Evolutionary conservation across 2,113 vertebrate species (phyloP), one percentile per base, ranked within the genome.

Genomic region (Columba livia): DNA sequence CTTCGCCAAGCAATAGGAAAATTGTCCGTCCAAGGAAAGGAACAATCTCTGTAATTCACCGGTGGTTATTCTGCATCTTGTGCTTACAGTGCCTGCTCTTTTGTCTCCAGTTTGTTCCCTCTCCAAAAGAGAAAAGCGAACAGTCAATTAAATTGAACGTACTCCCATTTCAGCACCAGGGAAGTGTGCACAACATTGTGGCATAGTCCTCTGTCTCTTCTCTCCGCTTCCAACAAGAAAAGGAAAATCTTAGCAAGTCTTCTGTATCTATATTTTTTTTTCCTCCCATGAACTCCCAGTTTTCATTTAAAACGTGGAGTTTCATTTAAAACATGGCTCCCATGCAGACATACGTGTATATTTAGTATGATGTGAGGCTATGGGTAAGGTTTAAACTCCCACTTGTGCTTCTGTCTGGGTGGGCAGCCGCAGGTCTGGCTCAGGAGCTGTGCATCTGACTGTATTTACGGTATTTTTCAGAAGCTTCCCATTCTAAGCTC

Each of bases 401-500:
- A 2, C 24, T 15, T 0, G 6, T 24, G 48, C 53, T 12, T 14
- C 1, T 13, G 23, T 14, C 2, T 9, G 58, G 62, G 62, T 5
- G 21, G 79, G 88, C 74, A 32, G 42, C 62, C 5, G 0, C 3
- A 1, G 42, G 70, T 66, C 79, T 56, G 60, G 31, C 94, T 83
- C 81, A 12, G 70, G 91, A 38, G 31, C 86, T 10, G 54, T 34
- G 60, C 79, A n/a, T 90, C 79, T 58, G 65, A 51, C 90, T 91
- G 97, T 94, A 97, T 98, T 97, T 89, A 95, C 54, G 96, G 96
- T 89, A 19, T 91, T 97, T 97, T 95, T 95, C 86, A 53, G n/a
- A 34, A 96, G 97, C 97, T 97, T 97, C 94, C 98, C 91, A 42
- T 96, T 83, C 98, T 98, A 98, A 98, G 98, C 98, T 98, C 98